Conservation (phyloP, 2,888 invertebrate species). For the Scaptodrosophila latifasciaeformis region DNA sequence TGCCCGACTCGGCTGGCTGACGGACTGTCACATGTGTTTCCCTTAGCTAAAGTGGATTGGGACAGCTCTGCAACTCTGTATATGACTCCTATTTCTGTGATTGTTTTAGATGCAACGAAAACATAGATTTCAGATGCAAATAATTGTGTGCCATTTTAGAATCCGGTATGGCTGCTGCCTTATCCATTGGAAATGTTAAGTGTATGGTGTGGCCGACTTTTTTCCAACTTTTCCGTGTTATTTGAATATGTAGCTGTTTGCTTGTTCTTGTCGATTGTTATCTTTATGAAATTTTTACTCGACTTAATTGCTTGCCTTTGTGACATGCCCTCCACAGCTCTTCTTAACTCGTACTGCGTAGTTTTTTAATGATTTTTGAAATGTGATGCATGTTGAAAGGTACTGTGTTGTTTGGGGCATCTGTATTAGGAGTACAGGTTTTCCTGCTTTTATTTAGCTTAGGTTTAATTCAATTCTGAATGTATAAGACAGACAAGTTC, state of each 20-base stretch:
- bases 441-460: too few species aligned
- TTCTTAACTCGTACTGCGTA: too few species aligned
- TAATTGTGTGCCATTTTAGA: constrained; percentile 52
- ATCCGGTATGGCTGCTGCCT: constrained; percentile 6
- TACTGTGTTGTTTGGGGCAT: too few species aligned
- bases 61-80: neutral
- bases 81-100: constrained; percentile 37
- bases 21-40: neutral
- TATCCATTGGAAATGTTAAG: constrained; percentile 59
- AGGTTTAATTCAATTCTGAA: too few species aligned
- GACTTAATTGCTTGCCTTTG: constrained; percentile 62
- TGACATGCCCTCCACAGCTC: constrained; percentile 29
- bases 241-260: constrained; percentile 47
- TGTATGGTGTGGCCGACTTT: constrained; percentile 45
- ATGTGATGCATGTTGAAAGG: constrained; percentile 32
- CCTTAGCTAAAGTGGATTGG: neutral
- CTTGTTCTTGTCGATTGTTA: constrained; percentile 66
- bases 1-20: neutral
- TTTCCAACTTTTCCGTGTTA: constrained; percentile 19
- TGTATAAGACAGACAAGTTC: too few species aligned
- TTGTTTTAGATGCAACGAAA: constrained; percentile 62
- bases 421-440: too few species aligned
- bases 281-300: constrained; percentile 68
- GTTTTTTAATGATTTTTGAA: constrained; percentile 66
- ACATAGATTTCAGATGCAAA: constrained; percentile 68